Base-by-base conservation (phyloP, 1,140 invertebrate genomes). In the Oryzaephilus surinamensis region DNA sequence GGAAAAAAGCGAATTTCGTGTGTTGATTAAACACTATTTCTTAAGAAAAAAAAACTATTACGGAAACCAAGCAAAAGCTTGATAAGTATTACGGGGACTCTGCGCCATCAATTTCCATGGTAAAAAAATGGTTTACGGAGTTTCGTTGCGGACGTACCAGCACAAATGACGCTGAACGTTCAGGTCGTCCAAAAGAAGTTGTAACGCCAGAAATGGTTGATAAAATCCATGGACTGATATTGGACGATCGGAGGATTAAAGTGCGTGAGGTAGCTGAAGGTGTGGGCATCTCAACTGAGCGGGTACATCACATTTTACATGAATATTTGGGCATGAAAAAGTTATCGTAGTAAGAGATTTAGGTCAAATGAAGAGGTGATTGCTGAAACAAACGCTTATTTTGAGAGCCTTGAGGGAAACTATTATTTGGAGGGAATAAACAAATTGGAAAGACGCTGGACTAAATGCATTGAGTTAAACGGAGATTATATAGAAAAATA, bases 131-230 rank as follows among this genome's bases (percentile, higher is more conserved):
- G 45, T 51, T 32, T 52, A 48, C 41, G 43, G 46, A 55, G 3
- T 55, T 54, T 46, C 45, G 52, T 48, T 46, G 46, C 14, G 51
- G 50, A 32, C 46, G 51, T 46, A 54, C 33, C 13, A 33, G 34
- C 44, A 50, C 42, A 23, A 27, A 45, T 39, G 8, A 38, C 28
- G 14, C 13, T 18, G 13, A 38, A 38, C 27, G 30, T 32, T 32
- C 14, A 7, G 14, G 14, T 16, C 13, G 30, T 15, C 10, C 30
- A 15, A 32, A 32, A 32, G 14, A 14, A 5, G 30, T 15, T n/a
- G 14, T 32, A 14, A 15, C 14, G 12, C 26, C 28, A 31, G n/a
- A 30, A 6, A 38, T 38, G 8, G 17, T 37, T 27, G 35, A 37
- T 8, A n/a, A 29, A 37, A 18, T 28, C 23, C 23, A 37, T 18